These are phyloP conservation scores for Oophaga sylvatica DNA, from an alignment of 2,797 vertebrate species.

Conservation along the genomic window DNA sequence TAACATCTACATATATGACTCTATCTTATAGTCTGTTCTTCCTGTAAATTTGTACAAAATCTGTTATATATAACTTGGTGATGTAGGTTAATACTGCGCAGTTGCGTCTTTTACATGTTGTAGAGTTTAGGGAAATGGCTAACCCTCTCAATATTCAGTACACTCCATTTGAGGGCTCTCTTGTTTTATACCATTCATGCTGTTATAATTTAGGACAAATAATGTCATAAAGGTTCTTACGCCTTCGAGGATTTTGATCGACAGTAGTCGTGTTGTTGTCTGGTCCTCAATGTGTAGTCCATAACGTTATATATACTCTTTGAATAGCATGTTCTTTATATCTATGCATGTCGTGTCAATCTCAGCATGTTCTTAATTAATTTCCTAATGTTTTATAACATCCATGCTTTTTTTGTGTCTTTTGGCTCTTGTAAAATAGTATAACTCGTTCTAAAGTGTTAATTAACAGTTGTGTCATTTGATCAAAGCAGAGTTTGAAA, in stretches of 20 bases:
- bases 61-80: neutral
- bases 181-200: neutral
- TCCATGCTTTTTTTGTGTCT: conserved; percentile 15
- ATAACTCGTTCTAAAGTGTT: neutral
- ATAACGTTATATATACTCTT: neutral
- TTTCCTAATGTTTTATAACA: conserved; percentile 18
- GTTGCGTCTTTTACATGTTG: neutral
- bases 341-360: conserved; percentile 32
- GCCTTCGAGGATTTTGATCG: neutral
- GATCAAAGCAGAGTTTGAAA: neutral
- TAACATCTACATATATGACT: neutral
- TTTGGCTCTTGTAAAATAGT: neutral
- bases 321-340: conserved; percentile 11
- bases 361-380: conserved; percentile 12
- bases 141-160: neutral
- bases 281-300: neutral
- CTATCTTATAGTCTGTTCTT: neutral
- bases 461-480: conserved; percentile 12
- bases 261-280: neutral
- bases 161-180: neutral
- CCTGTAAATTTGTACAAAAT: neutral
- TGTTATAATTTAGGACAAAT: neutral
- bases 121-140: neutral
- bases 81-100: neutral
- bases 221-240: neutral